phyloP scores from a whole-genome alignment of 23 tunicate genomes.

The Trididemnum nubilum region DNA sequence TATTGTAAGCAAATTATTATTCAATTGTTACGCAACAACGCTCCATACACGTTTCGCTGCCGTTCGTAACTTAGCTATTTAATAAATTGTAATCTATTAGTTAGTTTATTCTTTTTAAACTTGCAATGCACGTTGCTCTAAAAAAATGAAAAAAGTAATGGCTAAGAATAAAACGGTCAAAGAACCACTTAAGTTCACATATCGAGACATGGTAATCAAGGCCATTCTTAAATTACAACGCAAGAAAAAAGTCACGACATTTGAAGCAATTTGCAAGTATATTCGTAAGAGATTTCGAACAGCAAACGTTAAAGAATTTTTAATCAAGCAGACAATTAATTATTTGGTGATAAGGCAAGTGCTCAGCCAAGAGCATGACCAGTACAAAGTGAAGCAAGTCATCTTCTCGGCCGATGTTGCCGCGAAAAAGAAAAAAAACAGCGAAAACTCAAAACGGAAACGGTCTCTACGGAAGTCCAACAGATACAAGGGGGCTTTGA shows the following conservation, averaged over 20 bases:
- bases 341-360: not conserved
- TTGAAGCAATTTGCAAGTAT: not conserved
- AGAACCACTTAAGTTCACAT: conserved; percentile 44
- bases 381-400: not conserved
- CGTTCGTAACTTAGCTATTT: not conserved
- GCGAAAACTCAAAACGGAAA: no score
- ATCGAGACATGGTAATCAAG: conserved; percentile 37
- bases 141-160: not conserved
- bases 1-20: no score
- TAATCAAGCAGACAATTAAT: not conserved
- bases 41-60: no score
- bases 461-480: no score
- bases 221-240: not conserved
- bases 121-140: no score
- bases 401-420: not conserved
- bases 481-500: no score
- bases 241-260: not conserved
- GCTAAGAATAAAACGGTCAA: conserved; percentile 22
- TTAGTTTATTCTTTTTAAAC: no score
- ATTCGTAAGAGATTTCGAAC: not conserved
- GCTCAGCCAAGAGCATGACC: not conserved
- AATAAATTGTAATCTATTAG: no score
- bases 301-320: not conserved
- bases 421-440: not conserved
- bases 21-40: no score